Conservation (phyloP, 1,140 invertebrate genomes). For the Galleria mellonella region DNA sequence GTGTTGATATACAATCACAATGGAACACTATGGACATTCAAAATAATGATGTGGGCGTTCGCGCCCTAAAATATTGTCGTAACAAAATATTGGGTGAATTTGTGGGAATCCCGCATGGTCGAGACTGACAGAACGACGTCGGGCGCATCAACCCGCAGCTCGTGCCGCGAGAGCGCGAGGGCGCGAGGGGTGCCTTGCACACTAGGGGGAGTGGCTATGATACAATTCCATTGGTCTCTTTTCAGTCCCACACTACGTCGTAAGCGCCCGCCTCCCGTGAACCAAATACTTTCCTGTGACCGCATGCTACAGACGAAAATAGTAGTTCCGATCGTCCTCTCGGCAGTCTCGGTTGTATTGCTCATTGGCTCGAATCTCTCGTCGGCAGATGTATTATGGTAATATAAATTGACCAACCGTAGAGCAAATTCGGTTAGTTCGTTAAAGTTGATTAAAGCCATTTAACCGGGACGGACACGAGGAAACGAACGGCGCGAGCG, state of each 20-base stretch:
- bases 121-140: conserved; percentile 18
- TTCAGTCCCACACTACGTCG: conserved; percentile 15
- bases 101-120: conserved; percentile 69
- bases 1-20: conserved; percentile 63
- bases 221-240: conserved; percentile 37
- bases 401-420: conserved; percentile 76
- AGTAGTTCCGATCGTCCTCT: conserved; percentile 17
- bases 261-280: conserved; percentile 39
- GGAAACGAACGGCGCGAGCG: conserved; percentile 64
- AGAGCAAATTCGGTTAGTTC: conserved; percentile 74
- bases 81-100: conserved; percentile 49
- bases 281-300: conserved; percentile 38
- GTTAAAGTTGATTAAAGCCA: conserved; percentile 76
- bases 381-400: conserved; percentile 60
- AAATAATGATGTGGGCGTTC: conserved; percentile 69
- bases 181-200: conserved; percentile 13
- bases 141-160: conserved; percentile 20
- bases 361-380: conserved; percentile 47
- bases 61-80: conserved; percentile 43
- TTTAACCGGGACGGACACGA: conserved; percentile 69
- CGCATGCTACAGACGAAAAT: conserved; percentile 38
- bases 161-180: conserved; percentile 13
- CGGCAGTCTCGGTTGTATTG: conserved; percentile 27
- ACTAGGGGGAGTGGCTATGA: conserved; percentile 37
- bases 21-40: conserved; percentile 50